Evolutionary conservation across 2,888 invertebrate genomes (phyloP).

Genomic region (Drosophila neotestacea): DNA sequence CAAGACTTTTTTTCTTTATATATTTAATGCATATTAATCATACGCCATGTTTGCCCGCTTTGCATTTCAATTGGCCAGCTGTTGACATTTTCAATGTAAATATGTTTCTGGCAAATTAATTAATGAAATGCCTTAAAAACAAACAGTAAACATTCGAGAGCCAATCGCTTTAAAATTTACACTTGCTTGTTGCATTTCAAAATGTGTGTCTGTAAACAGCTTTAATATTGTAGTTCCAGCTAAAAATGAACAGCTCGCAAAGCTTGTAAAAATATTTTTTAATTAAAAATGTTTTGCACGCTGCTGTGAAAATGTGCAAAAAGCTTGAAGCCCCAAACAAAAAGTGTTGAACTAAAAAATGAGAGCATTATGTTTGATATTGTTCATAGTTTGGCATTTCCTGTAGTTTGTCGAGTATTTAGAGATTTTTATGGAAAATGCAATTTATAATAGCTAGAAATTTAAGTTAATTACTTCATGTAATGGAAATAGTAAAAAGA

Average conservation of each 20-base stretch:
- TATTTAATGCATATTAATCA: conserved; percentile 70
- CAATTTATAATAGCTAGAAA: neutral
- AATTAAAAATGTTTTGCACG: conserved; percentile 45
- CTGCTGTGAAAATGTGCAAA: conserved; percentile 18
- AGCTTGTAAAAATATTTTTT: conserved; percentile 43
- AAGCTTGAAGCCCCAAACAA: neutral
- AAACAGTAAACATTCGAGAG: conserved; percentile 10
- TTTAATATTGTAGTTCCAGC: conserved; percentile 15
- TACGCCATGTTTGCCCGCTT: conserved; percentile 57
- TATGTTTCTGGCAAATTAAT: conserved; percentile 53
- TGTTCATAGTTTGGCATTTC: conserved; percentile 16
- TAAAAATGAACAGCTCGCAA: conserved; percentile 18
- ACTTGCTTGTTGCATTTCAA: conserved; percentile 8
- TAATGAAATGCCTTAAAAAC: conserved; percentile 48
- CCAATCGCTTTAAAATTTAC: neutral
- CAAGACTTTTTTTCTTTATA: conserved; percentile 34
- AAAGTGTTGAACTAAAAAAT: conserved; percentile 24
- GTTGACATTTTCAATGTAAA: conserved; percentile 45
- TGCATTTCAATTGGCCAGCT: conserved; percentile 70
- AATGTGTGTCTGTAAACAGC: conserved; percentile 14
- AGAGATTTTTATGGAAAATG: neutral
- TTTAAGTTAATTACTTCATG: neutral
- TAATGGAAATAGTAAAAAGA: too few relatives aligned
- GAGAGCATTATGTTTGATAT: conserved; percentile 20
- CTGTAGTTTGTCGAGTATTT: neutral